Evolutionary conservation across 2,797 vertebrate genomes (phyloP).

Genomic region (Mus minutoides): DNA sequence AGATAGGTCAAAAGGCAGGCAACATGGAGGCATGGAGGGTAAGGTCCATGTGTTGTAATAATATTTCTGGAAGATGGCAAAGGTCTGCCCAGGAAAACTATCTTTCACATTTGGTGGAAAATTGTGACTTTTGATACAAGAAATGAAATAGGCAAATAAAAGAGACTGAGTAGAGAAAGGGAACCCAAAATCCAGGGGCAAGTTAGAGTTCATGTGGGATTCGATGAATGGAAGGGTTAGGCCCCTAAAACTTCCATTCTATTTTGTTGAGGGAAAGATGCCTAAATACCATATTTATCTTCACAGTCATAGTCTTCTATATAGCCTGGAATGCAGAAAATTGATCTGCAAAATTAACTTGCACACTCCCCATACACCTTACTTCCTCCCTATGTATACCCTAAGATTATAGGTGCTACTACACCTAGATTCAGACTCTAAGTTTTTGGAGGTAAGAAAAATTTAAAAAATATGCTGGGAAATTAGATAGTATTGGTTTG

Average conservation of each 20-base stretch:
- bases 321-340: neutral
- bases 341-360: constrained; percentile 15
- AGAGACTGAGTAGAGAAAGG: neutral
- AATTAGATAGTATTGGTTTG: constrained; percentile 55
- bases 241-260: neutral
- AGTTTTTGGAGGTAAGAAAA: constrained; percentile 25
- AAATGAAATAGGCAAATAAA: neutral
- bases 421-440: neutral
- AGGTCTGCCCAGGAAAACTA: neutral
- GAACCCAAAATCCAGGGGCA: neutral
- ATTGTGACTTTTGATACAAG: neutral
- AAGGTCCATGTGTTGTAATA: neutral
- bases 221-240: neutral
- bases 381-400: neutral
- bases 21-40: neutral
- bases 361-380: neutral
- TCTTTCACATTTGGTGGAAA: constrained; percentile 28
- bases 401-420: neutral
- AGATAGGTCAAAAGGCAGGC: neutral
- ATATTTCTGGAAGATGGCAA: neutral
- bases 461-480: neutral
- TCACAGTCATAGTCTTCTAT: neutral
- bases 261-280: constrained; percentile 32
- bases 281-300: neutral
- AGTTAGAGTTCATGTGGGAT: neutral